Conservation (phyloP, 2,113 vertebrate species). For the Gambusia holbrooki region DNA sequence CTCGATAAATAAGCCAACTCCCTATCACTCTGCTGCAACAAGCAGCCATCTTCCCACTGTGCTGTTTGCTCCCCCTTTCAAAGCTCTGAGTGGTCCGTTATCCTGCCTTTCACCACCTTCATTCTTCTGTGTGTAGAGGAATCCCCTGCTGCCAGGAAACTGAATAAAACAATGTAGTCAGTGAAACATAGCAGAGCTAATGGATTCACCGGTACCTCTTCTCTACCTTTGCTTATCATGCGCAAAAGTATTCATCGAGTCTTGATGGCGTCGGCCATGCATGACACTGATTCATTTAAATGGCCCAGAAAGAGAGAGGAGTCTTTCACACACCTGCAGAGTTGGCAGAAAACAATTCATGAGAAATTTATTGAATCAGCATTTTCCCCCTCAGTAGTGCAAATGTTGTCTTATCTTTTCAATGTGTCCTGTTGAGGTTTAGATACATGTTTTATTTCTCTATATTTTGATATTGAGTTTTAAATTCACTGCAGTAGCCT, state of each 20-base stretch:
- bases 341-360: slow-evolving; percentile 66
- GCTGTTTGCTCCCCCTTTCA: slow-evolving; percentile 18
- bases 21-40: slow-evolving; percentile 4
- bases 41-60: slow-evolving; percentile 13
- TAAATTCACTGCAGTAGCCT: slow-evolving; percentile 23
- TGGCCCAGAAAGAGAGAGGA: slow-evolving; percentile 23
- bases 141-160: slow-evolving; percentile 52
- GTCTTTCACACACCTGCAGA: slow-evolving; percentile 62
- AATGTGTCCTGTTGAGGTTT: slow-evolving; percentile 38
- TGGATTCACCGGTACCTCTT: slow-evolving; percentile 68
- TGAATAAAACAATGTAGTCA: slow-evolving; percentile 75
- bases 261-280: slow-evolving; percentile 64
- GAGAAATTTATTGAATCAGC: slow-evolving; percentile 59
- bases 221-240: slow-evolving; percentile 69
- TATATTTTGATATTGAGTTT: slow-evolving; percentile 29
- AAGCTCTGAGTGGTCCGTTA: slow-evolving; percentile 31
- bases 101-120: slow-evolving; percentile 43
- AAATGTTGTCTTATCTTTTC: slow-evolving; percentile 53
- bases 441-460: slow-evolving; percentile 3
- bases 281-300: slow-evolving; percentile 75
- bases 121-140: slow-evolving; percentile 50
- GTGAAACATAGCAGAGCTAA: slow-evolving; percentile 74
- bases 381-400: slow-evolving; percentile 46
- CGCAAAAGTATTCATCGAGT: slow-evolving; percentile 73
- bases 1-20: slow-evolving; percentile 3